Evolutionary conservation across 2,797 vertebrate genomes (phyloP).

Genomic region (Tinamus major): DNA sequence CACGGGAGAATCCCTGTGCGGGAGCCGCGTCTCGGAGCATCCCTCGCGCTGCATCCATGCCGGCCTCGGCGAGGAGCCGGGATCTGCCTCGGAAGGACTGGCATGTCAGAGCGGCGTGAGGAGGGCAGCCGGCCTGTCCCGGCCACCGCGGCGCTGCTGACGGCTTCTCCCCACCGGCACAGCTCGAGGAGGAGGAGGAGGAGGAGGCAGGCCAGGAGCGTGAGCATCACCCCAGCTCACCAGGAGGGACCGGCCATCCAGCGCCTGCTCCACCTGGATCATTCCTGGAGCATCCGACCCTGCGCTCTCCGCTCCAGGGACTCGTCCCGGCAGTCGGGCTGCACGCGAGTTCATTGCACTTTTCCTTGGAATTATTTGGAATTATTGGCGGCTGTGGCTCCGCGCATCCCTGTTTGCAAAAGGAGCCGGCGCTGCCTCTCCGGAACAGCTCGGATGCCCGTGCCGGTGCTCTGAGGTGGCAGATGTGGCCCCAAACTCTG

Average conservation of each 20-base stretch:
- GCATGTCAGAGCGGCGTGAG: constrained; percentile 7
- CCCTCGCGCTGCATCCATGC: not conserved
- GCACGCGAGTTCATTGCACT: not conserved
- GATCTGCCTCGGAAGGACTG: not conserved
- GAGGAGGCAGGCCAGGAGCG: not conserved
- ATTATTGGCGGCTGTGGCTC: not conserved
- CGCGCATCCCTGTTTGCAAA: not conserved
- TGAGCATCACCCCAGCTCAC: not conserved
- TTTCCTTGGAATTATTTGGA: not conserved
- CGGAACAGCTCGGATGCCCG: not conserved
- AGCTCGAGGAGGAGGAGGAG: not conserved
- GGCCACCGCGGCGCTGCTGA: not conserved
- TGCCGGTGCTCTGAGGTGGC: not conserved
- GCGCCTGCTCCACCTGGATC: too few relatives aligned
- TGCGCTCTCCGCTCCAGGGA: too few relatives aligned
- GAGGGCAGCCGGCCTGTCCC: not conserved
- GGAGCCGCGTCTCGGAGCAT: too few relatives aligned
- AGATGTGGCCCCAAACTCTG: not conserved
- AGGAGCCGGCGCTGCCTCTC: not conserved
- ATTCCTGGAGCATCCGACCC: too few relatives aligned
- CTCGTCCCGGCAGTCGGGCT: too few relatives aligned
- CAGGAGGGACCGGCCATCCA: too few relatives aligned
- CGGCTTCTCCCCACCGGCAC: not conserved
- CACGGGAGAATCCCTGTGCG: too few relatives aligned
- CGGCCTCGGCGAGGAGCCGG: not conserved